phyloP scores from a whole-genome alignment of 2,113 vertebrate species.

The Rhinoderma darwinii region DNA sequence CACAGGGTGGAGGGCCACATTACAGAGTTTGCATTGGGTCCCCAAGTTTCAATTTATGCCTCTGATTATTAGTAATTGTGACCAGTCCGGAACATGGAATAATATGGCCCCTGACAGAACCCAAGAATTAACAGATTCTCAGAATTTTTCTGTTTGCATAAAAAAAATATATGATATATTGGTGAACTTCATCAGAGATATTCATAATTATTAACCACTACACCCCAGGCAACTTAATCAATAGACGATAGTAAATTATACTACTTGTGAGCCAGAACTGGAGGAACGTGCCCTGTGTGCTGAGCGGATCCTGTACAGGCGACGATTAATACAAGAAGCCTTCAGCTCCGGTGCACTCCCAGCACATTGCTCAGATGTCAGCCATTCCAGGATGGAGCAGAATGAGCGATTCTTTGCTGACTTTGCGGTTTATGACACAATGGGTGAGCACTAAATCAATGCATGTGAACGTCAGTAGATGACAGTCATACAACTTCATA shows the following conservation, averaged over 20 bases:
- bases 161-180: not conserved
- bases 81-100: not conserved
- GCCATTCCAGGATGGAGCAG: not conserved
- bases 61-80: not conserved
- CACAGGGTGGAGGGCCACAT: not conserved
- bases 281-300: not conserved
- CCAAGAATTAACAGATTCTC: not conserved
- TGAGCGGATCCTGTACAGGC: not conserved
- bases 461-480: not conserved
- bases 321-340: not conserved
- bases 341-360: not conserved
- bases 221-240: conserved; percentile 17
- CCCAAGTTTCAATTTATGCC: not conserved
- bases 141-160: not conserved
- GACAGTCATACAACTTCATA: not conserved
- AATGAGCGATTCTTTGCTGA: not conserved
- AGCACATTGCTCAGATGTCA: not conserved
- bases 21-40: not conserved
- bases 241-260: conserved; percentile 17
- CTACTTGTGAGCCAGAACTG: not conserved
- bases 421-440: conserved; percentile 15
- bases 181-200: not conserved
- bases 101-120: not conserved
- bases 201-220: conserved; percentile 20
- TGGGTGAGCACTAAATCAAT: not conserved